These are phyloP conservation scores for Cyclina sinensis DNA, from an alignment of 1,140 invertebrate genomes.

Conservation along the genomic window DNA sequence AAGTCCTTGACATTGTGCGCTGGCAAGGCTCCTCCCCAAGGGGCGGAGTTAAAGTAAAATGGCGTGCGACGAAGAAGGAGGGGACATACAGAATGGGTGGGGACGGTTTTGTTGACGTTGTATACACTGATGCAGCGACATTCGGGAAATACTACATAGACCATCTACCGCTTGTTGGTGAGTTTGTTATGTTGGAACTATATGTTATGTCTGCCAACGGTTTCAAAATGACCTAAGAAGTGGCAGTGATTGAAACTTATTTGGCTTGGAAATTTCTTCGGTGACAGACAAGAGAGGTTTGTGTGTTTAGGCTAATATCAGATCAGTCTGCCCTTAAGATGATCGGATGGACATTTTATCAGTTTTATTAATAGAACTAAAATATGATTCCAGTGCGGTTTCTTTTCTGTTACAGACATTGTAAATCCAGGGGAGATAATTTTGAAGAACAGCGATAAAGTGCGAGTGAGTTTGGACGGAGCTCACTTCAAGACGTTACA, in stretches of 20 bases:
- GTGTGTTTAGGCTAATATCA: no score
- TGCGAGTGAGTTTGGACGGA: constrained; percentile 91
- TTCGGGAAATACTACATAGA: constrained; percentile 93
- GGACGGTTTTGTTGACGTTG: constrained; percentile 95
- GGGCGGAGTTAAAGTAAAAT: constrained; percentile 93
- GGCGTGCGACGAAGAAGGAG: constrained; percentile 87
- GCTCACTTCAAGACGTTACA: constrained; percentile 92
- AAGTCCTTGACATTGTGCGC: constrained; percentile 93
- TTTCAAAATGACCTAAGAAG: no score
- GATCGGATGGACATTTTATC: no score
- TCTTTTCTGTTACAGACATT: constrained; percentile 67
- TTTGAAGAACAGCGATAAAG: constrained; percentile 91
- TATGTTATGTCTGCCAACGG: no score
- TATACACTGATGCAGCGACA: constrained; percentile 90
- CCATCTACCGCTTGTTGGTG: constrained; percentile 93
- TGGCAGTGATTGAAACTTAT: no score
- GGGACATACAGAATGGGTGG: constrained; percentile 93
- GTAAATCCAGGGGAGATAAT: constrained; percentile 71
- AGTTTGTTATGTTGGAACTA: constrained; percentile 73
- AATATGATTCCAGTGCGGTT: no score
- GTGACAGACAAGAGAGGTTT: no score
- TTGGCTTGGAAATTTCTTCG: no score
- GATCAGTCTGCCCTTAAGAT: no score
- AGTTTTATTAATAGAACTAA: no score
- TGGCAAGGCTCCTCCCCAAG: constrained; percentile 94